Evolutionary conservation across 2,113 vertebrate genomes (phyloP), one percentile per base, ranked within the genome.

Genomic region (Malurus cyaneus): DNA sequence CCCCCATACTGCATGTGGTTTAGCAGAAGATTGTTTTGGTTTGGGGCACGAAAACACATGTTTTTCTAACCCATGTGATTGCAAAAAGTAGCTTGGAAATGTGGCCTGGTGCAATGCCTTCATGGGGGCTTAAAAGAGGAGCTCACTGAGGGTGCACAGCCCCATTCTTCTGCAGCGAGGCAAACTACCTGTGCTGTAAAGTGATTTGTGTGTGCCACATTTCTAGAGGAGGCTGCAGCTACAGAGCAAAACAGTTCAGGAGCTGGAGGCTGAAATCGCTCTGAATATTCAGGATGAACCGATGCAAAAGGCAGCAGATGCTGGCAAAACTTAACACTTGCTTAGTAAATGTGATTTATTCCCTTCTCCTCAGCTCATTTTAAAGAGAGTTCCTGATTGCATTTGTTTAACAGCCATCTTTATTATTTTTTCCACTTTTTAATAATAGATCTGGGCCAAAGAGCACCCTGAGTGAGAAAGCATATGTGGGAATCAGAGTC

Each of bases 121-220:
- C 42, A 28, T 34, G 44, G 16, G n/a, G 25, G 12, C 18, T 69
- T 80, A 26, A 36, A 74, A 32, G 3, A 50, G 59, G 32, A 61
- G 12, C n/a, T 57, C 10, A 8, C 21, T 53, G 56, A 53, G 72
- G 42, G 10, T 61, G 31, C 17, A 21, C 60, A 81, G 39, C 39
- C 39, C 42, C 8, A 12, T 14, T 73, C 18, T 14, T 60, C 64
- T 49, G 18, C 26, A 12, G 34, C n/a, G 49, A 66, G 65, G 8
- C 26, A 36, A 46, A 19, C 39, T 66, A 62, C 14, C 20, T 14
- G 3, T 20, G 32, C 32, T 88, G 19, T 14, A 18, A 70, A 47
- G 23, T 0, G 3, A 56, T 34, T 42, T 65, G 9, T 41, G 39
- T 5, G 7, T 21, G 44, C 2, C 5, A 23, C 4, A 2, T 39